These are phyloP conservation scores for Rhombomys opimus DNA, from an alignment of 2,113 vertebrate species.

Conservation along the genomic window DNA sequence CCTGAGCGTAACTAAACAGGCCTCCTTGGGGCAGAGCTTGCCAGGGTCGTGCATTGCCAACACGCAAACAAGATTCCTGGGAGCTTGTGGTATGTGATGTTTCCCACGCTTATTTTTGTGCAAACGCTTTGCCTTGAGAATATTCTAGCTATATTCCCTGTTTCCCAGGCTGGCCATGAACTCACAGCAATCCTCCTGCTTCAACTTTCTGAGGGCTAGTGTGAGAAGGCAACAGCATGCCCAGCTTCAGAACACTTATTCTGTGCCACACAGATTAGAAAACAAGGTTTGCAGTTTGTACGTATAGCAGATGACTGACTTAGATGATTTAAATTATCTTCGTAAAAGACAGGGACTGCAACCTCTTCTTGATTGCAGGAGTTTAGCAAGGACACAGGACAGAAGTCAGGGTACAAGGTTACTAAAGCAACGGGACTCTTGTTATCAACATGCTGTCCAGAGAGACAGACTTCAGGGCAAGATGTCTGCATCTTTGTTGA, in stretches of 20 bases:
- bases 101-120: not conserved
- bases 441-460: not conserved
- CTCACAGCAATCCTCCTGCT: not conserved
- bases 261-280: not conserved
- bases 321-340: conserved; percentile 18
- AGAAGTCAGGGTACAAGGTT: not conserved
- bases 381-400: not conserved
- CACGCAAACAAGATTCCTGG: rapidly evolving
- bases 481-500: too few relatives aligned
- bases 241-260: not conserved
- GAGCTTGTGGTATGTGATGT: not conserved
- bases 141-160: not conserved
- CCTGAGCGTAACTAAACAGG: not conserved
- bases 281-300: not conserved
- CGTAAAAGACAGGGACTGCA: not conserved
- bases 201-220: not conserved
- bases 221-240: too few relatives aligned
- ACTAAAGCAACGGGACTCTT: not conserved
- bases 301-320: not conserved
- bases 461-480: not conserved
- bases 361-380: not conserved
- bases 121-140: not conserved
- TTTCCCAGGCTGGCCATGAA: not conserved
- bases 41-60: not conserved
- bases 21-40: not conserved